A percentile compares a stretch with the other conserved stretches of the same genome.
Conservation (phyloP, 2,888 invertebrate species). For the Thecocarcelia acutangulata region DNA sequence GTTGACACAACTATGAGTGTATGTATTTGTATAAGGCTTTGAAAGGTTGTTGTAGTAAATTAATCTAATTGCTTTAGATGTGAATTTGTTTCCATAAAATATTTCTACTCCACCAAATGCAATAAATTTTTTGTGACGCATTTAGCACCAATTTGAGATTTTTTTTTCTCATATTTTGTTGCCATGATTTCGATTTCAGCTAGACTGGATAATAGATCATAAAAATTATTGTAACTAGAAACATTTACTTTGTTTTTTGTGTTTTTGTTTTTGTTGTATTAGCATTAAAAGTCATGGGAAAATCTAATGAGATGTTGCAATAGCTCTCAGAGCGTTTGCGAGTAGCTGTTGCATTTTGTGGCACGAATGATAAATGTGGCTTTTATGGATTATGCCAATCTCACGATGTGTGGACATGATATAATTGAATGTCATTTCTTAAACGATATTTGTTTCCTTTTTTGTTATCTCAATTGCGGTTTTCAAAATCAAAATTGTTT, state of each 20-base stretch:
- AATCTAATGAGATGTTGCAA: slow-evolving; percentile 61
- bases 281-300: slow-evolving; percentile 56
- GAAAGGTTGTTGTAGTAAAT: slow-evolving; percentile 56
- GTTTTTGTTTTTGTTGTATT: neutral
- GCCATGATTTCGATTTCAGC: slow-evolving; percentile 43
- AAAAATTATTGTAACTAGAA: slow-evolving; percentile 23
- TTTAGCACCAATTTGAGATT: slow-evolving; percentile 51
- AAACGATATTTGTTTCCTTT: too few relatives aligned
- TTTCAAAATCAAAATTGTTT: too few relatives aligned
- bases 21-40: neutral
- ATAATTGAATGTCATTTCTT: slow-evolving; percentile 19
- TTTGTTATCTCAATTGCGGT: too few relatives aligned
- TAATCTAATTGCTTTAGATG: slow-evolving; percentile 65
- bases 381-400: slow-evolving; percentile 27
- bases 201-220: slow-evolving; percentile 62
- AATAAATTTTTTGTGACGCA: slow-evolving; percentile 68
- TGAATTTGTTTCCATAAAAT: slow-evolving; percentile 60
- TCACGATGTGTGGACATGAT: slow-evolving; percentile 26
- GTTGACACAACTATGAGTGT: neutral
- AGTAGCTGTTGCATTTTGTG: neutral
- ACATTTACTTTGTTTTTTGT: neutral
- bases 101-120: slow-evolving; percentile 50
- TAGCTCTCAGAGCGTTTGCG: neutral
- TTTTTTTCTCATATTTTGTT: slow-evolving; percentile 17
- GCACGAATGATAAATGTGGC: slow-evolving; percentile 10